Percentiles rank a stretch among this genome's conserved stretches.
phyloP scores from a whole-genome alignment of 1,140 invertebrate species.

The Hypsibius dujardini region DNA sequence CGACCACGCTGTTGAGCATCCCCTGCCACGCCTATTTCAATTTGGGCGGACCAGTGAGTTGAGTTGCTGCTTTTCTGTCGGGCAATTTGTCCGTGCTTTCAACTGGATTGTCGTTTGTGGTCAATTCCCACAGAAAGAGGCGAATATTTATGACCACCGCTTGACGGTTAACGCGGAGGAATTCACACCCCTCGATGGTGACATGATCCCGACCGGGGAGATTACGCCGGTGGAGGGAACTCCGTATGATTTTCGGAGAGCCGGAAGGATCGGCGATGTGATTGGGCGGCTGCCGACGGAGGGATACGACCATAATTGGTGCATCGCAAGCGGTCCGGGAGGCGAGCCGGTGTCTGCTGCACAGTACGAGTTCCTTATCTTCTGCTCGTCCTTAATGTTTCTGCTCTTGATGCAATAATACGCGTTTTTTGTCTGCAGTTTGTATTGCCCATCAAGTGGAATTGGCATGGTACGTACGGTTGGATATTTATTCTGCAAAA shows the following conservation, averaged over 20 bases:
- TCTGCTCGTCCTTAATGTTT: slow-evolving; percentile 6
- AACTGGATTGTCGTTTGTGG: too few species aligned
- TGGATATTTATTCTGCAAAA: neutral
- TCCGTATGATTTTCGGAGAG: slow-evolving; percentile 47
- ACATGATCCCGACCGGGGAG: slow-evolving; percentile 60
- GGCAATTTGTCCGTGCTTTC: too few species aligned
- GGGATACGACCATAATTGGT: slow-evolving; percentile 62
- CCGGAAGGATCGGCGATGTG: slow-evolving; percentile 34
- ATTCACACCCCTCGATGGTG: slow-evolving; percentile 51
- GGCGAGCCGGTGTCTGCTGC: neutral
- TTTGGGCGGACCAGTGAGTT: slow-evolving; percentile 55
- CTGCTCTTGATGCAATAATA: neutral
- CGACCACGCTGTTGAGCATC: slow-evolving; percentile 65
- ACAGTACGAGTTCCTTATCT: too few species aligned
- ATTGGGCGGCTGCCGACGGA: slow-evolving; percentile 28
- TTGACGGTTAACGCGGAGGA: slow-evolving; percentile 53
- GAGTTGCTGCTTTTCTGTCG: neutral
- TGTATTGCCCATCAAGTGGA: slow-evolving; percentile 49
- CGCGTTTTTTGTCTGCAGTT: slow-evolving; percentile 33
- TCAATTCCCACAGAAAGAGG: too few species aligned
- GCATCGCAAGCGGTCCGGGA: slow-evolving; percentile 30
- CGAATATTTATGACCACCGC: slow-evolving; percentile 46
- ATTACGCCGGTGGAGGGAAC: slow-evolving; percentile 46
- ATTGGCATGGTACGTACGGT: slow-evolving; percentile 33
- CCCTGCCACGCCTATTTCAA: slow-evolving; percentile 91